Evolutionary conservation across 2,797 vertebrate species (phyloP).

Genomic region (Anguilla megastoma): DNA sequence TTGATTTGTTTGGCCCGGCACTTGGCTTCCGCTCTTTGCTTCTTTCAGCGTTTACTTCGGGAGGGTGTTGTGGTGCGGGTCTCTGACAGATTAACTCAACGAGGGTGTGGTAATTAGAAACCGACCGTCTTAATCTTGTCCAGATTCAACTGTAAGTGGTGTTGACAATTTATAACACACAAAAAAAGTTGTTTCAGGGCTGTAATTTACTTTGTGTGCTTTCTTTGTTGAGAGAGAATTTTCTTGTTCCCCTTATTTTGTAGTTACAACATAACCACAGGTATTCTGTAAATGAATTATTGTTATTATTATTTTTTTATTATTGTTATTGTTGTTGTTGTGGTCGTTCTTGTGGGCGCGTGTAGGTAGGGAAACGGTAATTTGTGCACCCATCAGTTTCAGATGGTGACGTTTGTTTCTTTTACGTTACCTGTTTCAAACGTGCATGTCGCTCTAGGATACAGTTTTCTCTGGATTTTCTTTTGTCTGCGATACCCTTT

Average conservation of each 20-base stretch:
- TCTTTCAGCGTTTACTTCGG: conserved; percentile 17
- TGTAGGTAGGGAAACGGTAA: neutral
- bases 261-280: neutral
- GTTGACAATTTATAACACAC: neutral
- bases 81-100: conserved; percentile 11
- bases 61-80: neutral
- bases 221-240: neutral
- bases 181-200: neutral
- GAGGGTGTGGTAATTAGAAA: conserved; percentile 4
- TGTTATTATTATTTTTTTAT: no score
- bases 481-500: neutral
- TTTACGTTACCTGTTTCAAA: neutral
- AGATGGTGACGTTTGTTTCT: neutral
- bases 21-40: neutral
- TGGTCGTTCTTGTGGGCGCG: neutral
- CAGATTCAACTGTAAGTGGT: neutral
- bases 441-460: neutral
- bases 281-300: neutral
- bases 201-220: neutral
- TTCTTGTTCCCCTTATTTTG: neutral
- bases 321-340: neutral
- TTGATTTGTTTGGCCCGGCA: neutral
- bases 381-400: neutral
- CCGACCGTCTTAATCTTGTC: conserved; percentile 6
- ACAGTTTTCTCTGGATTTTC: neutral